Conservation (phyloP, 2,797 vertebrate genomes). For the Tarsius wallacei region DNA sequence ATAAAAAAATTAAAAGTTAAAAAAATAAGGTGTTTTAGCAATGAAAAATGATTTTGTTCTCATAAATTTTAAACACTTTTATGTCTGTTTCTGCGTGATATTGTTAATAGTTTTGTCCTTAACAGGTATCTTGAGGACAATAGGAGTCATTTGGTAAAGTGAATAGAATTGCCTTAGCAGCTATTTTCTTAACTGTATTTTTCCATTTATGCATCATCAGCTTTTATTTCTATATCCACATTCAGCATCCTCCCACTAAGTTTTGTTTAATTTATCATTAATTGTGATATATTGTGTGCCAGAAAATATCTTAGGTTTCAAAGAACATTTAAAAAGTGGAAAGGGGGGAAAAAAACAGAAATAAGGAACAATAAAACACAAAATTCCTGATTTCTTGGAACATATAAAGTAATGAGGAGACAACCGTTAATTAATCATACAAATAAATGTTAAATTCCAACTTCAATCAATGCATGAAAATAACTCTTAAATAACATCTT, state of each 20-base stretch:
- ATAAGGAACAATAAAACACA: background rate
- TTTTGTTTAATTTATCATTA: slow-evolving; percentile 25
- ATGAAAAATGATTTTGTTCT: background rate
- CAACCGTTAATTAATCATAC: background rate
- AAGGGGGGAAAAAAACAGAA: background rate
- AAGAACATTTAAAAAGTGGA: background rate
- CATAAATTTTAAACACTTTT: background rate
- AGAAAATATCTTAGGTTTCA: background rate
- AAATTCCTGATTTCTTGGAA: background rate
- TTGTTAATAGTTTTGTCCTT: background rate
- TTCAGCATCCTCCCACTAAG: background rate
- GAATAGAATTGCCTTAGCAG: background rate
- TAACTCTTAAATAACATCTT: background rate
- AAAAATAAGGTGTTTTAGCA: background rate
- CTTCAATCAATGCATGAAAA: background rate
- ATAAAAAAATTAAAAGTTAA: too few relatives aligned
- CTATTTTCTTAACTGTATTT: slow-evolving; percentile 28
- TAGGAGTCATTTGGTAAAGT: background rate
- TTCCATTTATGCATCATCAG: background rate
- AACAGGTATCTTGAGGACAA: background rate
- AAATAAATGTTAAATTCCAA: slow-evolving; percentile 4
- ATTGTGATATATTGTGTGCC: background rate
- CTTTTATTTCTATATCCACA: slow-evolving; percentile 3
- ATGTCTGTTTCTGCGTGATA: background rate
- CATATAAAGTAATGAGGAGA: background rate